These are phyloP conservation scores for Epinotia ramella DNA, from an alignment of 2,888 invertebrate genomes.

Conservation along the genomic window DNA sequence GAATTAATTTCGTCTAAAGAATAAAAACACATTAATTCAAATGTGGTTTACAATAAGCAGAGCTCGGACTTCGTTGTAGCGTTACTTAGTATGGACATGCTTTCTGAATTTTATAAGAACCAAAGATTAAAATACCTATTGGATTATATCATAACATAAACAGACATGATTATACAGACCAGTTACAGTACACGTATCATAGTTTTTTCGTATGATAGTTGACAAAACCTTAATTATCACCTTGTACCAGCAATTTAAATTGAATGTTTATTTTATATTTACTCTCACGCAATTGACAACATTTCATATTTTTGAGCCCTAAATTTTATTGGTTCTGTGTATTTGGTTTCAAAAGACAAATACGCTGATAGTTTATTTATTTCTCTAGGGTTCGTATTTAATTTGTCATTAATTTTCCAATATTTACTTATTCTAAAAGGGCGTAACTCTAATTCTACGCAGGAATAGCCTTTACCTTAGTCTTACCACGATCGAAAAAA, in stretches of 20 bases:
- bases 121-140: not conserved
- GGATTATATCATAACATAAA: not conserved
- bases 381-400: no score
- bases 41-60: not conserved
- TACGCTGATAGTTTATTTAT: no score
- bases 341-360: no score
- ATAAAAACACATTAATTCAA: not conserved
- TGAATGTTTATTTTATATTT: no score
- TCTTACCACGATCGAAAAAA: no score
- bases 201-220: not conserved
- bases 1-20: constrained; percentile 11
- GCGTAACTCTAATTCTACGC: no score
- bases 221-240: not conserved
- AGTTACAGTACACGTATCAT: not conserved
- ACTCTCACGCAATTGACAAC: no score
- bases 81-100: not conserved
- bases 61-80: constrained; percentile 2
- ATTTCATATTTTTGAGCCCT: no score
- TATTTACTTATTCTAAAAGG: no score
- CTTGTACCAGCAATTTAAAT: not conserved
- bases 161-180: not conserved
- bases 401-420: no score
- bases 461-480: no score
- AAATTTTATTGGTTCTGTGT: no score
- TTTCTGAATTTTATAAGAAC: constrained; percentile 4